A percentile compares a stretch with the other conserved stretches of the same genome.
Evolutionary conservation across 2,888 invertebrate genomes (phyloP).

Genomic region (Phortica magna): DNA sequence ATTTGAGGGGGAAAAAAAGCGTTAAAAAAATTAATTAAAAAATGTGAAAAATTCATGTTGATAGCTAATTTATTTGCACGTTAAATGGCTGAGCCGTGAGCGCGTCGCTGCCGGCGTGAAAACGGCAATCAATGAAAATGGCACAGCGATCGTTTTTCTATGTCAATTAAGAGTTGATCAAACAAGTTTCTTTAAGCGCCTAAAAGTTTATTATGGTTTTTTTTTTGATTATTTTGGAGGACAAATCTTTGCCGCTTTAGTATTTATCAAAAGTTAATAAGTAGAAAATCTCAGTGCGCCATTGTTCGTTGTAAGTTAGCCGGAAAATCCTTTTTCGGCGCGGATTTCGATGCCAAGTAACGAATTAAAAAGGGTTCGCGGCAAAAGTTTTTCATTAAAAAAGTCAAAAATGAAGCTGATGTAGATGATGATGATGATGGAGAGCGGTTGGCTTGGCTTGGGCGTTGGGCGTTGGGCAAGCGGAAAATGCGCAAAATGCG

Average conservation of each 20-base stretch:
- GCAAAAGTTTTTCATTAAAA: slow-evolving; percentile 67
- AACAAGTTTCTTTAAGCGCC: background rate
- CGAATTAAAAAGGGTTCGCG: slow-evolving; percentile 66
- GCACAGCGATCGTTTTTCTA: background rate
- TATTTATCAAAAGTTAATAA: slow-evolving; percentile 20
- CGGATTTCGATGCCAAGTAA: slow-evolving; percentile 60
- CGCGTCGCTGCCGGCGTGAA: background rate
- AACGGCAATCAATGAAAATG: background rate
- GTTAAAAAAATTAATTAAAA: slow-evolving; percentile 19
- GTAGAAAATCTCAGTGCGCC: slow-evolving; percentile 5
- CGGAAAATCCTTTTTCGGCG: slow-evolving; percentile 34
- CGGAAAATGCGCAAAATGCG: background rate
- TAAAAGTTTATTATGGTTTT: background rate
- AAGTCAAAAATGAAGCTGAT: slow-evolving; percentile 24
- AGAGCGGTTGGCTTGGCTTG: too few relatives aligned
- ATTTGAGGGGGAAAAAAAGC: background rate
- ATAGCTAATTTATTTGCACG: slow-evolving; percentile 14
- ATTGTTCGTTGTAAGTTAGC: background rate
- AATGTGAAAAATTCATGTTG: background rate
- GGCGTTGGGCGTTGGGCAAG: slow-evolving; percentile 36
- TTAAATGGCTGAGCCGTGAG: slow-evolving; percentile 1
- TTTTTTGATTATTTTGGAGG: background rate
- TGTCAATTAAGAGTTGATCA: background rate
- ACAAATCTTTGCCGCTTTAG: background rate
- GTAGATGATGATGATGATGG: slow-evolving; percentile 37